Evolutionary conservation across 2,888 invertebrate species (phyloP), one percentile per base, ranked within the genome.

Genomic region (Orthonychiurus folsomi): DNA sequence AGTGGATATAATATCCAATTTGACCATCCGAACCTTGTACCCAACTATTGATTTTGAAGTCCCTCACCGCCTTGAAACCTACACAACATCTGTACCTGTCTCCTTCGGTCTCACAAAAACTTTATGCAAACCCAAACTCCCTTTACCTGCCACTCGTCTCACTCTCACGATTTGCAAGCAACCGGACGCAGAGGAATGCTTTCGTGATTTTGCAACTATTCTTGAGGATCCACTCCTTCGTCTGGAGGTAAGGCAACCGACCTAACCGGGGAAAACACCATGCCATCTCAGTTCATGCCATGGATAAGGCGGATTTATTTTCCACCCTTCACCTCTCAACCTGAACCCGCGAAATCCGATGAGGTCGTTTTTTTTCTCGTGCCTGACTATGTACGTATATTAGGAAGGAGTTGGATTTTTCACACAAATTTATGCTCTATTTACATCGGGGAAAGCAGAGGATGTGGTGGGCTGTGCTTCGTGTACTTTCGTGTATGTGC

Each of bases 181-280:
- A 23, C 52, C 20, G 5, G 52, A 61, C 5, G 55, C 52, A 27
- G 23, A 59, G 0, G 56, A 58, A 23, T 69, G 69, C 62, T 59
- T 50, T 50, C 58, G 65, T 9, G 68, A 68, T 50, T 66, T 69
- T 63, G 60, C 66, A 18, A 61, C 60, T 9, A 55, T 72, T 24
- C 64, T 66, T 23, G 57, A 66, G 21, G 66, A 73, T 21, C 73
- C 73, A 3, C 61, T 73, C 37, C 55, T 47, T 9, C 66, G 67
- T 25, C 71, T 73, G 24, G 66, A 69, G 69, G 73, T 73, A 61
- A 37, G n/a, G n/a, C n/a, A n/a, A n/a, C n/a, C n/a, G n/a, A n/a
- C n/a, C n/a, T n/a, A n/a, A n/a, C n/a, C n/a, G n/a, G n/a, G n/a
- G n/a, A n/a, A n/a, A n/a, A n/a, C n/a, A n/a, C n/a, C n/a, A n/a